Evolutionary conservation across 1,140 invertebrate genomes (phyloP).

Genomic region (Bombus sylvicola): DNA sequence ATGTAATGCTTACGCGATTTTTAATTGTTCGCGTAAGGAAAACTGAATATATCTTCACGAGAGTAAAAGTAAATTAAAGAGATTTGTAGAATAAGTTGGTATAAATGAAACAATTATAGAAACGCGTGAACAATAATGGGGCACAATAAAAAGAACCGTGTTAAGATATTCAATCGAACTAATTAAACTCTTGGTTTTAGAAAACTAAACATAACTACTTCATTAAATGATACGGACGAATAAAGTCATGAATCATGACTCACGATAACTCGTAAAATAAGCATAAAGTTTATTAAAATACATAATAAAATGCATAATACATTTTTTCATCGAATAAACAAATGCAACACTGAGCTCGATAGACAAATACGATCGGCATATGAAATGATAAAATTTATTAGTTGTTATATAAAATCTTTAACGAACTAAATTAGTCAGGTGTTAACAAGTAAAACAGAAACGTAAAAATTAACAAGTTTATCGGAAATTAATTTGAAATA

Average conservation of each 20-base stretch:
- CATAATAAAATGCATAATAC: background rate
- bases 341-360: too few species aligned
- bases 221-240: background rate
- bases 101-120: background rate
- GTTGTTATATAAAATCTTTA: background rate
- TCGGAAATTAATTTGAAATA: background rate
- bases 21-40: background rate
- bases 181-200: background rate
- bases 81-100: background rate
- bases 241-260: background rate
- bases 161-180: background rate
- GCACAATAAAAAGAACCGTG: background rate
- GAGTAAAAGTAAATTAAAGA: background rate
- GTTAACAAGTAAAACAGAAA: background rate
- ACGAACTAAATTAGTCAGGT: constrained; percentile 23
- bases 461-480: background rate
- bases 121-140: background rate
- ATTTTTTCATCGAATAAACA: background rate
- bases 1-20: background rate
- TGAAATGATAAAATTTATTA: background rate
- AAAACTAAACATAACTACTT: background rate
- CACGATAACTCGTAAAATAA: background rate
- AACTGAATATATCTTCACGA: background rate
- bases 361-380: constrained; percentile 20
- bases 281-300: background rate